A percentile compares a stretch with the other conserved stretches of the same genome.
Evolutionary conservation across 2,888 invertebrate species (phyloP).

Genomic region (Microctonus aethiopoides): DNA sequence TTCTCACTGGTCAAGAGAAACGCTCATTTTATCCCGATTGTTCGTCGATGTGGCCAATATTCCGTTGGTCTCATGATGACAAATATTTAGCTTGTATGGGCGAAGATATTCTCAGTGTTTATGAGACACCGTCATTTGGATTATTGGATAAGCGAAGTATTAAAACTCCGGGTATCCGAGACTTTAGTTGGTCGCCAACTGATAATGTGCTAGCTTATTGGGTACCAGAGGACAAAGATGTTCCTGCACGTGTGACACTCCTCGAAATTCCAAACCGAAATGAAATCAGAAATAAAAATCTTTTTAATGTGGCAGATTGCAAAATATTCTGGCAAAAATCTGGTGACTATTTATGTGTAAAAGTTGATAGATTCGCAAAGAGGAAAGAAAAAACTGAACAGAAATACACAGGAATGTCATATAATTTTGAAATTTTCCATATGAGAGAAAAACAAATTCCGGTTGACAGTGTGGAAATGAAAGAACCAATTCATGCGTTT

Average conservation of each 20-base stretch:
- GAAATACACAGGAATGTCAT: constrained; percentile 97
- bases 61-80: constrained; percentile 98
- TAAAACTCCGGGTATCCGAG: constrained; percentile 88
- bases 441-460: constrained; percentile 98
- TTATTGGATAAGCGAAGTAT: constrained; percentile 94
- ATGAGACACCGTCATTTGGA: constrained; percentile 96
- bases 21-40: constrained; percentile 89
- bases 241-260: constrained; percentile 93
- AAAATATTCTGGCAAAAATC: constrained; percentile 99
- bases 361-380: constrained; percentile 90
- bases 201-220: constrained; percentile 97
- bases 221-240: constrained; percentile 97
- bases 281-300: constrained; percentile 91
- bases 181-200: constrained; percentile 98
- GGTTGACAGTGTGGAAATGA: constrained; percentile 96
- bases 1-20: constrained; percentile 92
- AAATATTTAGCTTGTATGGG: constrained; percentile 92
- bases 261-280: constrained; percentile 90
- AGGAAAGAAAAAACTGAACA: constrained; percentile 93
- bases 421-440: constrained; percentile 99
- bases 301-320: constrained; percentile 98
- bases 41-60: constrained; percentile 90
- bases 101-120: constrained; percentile 87
- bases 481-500: constrained; percentile 92
- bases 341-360: constrained; percentile 97